Base-by-base conservation (phyloP, 2,113 vertebrate species). In the Anguilla japonica region DNA sequence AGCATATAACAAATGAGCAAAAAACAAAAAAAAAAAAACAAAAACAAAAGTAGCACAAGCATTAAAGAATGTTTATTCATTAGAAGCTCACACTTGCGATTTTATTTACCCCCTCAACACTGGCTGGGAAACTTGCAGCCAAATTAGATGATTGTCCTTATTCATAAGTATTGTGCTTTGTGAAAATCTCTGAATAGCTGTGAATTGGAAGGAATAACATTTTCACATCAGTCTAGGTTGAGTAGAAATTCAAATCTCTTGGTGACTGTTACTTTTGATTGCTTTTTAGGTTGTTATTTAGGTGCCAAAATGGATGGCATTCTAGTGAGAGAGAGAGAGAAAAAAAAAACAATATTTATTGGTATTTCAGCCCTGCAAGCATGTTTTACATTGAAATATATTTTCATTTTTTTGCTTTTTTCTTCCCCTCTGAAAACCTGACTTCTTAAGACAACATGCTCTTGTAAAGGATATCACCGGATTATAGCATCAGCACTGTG, bases 401-500 rank as follows among this genome's bases (percentile, higher is more conserved):
- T 91, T 91, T 92, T 91, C 92, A 93, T 92, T 93, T 87, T 78
- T 83, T 92, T 89, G 88, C 88, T 94, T 88, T 90, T 90, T 89
- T 88, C 88, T 90, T 90, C 89, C 92, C 90, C 90, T 90, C 88
- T 87, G 83, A 92, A 88, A 93, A 94, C 89, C 89, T 92, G 93
- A 95, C 95, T 95, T 94, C 89, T 94, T 93, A 93, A 95, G 92
- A 95, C 94, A 91, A 90, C 92, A 93, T 90, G 91, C 91, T 92
- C 91, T 91, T 95, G 91, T 94, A 94, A 95, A 94, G 95, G 93
- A 95, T 93, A 95, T 95, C 91, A 93, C 87, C 88, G 95, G 95
- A 96, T 96, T 96, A 96, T 92, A 90, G 94, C 93, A 92, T 94
- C 93, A 95, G 92, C 95, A 91, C 95, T 95, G 93, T 92, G 92